Base-by-base conservation (phyloP, 1,140 invertebrate genomes). In the Sesamia nonagrioides region DNA sequence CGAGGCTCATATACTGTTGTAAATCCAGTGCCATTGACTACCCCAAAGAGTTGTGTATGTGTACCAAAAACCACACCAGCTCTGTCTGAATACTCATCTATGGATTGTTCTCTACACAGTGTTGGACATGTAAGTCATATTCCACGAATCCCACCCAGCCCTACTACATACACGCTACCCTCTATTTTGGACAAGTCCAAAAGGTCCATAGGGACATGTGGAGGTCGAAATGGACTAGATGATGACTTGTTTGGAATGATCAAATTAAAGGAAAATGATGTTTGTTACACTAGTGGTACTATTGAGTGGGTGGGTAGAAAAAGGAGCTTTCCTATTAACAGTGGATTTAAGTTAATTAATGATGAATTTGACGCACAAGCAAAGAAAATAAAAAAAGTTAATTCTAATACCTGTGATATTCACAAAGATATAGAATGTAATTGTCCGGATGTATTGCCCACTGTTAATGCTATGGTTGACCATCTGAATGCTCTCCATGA, bases 401-500 rank as follows among this genome's bases (percentile, higher is more conserved):
- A 92, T 82, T 81, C 84, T 73, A 82, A 81, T 52, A 81, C 71
- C 37, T 61, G 33, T 84, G 79, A 76, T 17, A 33, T 45, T 17
- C 80, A 80, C 50, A 86, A 81, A 72, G 73, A 86, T 54, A 90
- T 87, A 37, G 89, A 91, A 63, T 94, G 93, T 90, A 89, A 92
- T 63, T 95, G 93, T 91, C 89, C 89, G 74, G 89, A 95, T 91
- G 88, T 94, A 18, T 77, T 95, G n/a, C 93, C 94, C 50, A 94
- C 93, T 82, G 90, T 95, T 2, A 94, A 94, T 91, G 92, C 93
- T 69, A 94, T 95, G 86, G 91, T 94, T 72, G 92, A 94, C 82
- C 94, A 95, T 83, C 85, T 95, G 48, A 92, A 92, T 91, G 93
- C 92, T 60, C 83, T 95, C 11, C 93, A 95, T 90, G 91, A 93